These are phyloP conservation scores for Chaunax sp. DNA, from an alignment of 2,797 vertebrate species.

Conservation along the genomic window DNA sequence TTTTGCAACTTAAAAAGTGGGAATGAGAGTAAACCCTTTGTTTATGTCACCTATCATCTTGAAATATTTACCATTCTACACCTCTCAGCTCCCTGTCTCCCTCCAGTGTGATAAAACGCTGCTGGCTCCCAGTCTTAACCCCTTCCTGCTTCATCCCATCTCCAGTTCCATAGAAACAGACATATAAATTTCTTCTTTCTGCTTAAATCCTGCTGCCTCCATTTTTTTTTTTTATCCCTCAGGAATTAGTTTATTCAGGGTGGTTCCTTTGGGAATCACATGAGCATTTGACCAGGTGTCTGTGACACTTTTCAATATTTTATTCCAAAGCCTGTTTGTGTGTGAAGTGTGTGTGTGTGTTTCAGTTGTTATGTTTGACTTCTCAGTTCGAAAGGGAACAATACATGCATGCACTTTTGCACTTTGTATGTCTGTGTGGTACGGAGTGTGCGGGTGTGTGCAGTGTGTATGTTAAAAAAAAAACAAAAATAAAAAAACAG, in stretches of 20 bases:
- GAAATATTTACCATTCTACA: constrained; percentile 83
- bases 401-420: constrained; percentile 64
- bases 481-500: constrained; percentile 30
- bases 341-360: constrained; percentile 69
- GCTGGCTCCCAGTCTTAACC: constrained; percentile 78
- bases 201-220: constrained; percentile 63
- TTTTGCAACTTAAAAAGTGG: constrained; percentile 84
- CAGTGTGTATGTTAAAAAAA: constrained; percentile 49
- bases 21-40: constrained; percentile 84
- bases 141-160: constrained; percentile 70
- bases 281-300: constrained; percentile 83
- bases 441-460: constrained; percentile 55
- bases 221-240: constrained; percentile 34
- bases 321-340: constrained; percentile 71
- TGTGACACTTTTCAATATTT: constrained; percentile 79
- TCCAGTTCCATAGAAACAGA: constrained; percentile 58
- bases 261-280: constrained; percentile 71
- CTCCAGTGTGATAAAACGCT: constrained; percentile 84
- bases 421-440: constrained; percentile 72
- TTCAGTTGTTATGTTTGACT: constrained; percentile 73
- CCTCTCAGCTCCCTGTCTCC: constrained; percentile 79
- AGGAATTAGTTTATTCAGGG: constrained; percentile 76
- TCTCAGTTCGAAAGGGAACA: constrained; percentile 61
- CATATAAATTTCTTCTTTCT: constrained; percentile 62
- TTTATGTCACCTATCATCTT: constrained; percentile 86